Base-by-base conservation (phyloP, 35 echinoderm and acorn worm species). In the Diadema setosum region DNA sequence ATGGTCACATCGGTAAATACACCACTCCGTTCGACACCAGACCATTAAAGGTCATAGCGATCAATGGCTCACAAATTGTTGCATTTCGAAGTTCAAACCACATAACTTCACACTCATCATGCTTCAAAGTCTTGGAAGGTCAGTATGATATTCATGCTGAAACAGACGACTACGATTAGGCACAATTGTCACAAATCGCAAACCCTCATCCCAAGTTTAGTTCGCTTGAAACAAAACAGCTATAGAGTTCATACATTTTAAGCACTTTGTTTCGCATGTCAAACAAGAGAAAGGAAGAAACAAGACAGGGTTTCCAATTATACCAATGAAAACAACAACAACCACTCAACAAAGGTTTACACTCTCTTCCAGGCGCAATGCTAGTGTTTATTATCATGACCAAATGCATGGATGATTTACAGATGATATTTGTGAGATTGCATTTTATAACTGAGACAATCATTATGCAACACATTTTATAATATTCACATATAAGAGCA, bases 11-110 rank as follows among this genome's bases (percentile, higher is more conserved):
- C 4, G 80, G 52, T 15, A 90, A 81, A 41, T 48, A 44, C 14
- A 75, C 65, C 24, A 81, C 91, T 18, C 91, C 88, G 16, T 97
- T 73, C 82, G 70, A 93, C 24, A 87, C 87, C 46, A 52, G 89
- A 43, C 94, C 86, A 25, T 93, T 85, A 20, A 81, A 31, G 29
- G 83, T 96, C 55, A 86, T 50, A 49, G 25, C 41, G 26, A 65
- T 88, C 15, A 92, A 85, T 49, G 94, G 90, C 24, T 87, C 46
- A 41, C 87, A 84, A 82, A 55, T 96, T 42, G 64, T 82, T 20
- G 94, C 86, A 41, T 67, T n/a, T 9, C 61, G 65, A 88, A 34
- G 35, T 46, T 87, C 46, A 32, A 29, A 65, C 42, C 82, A 46
- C 20, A 61, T 95, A 35, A 91, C 78, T 15, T 55, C 84, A 64